These are phyloP conservation scores for Oreocharis arfaki DNA, from an alignment of 2,113 vertebrate species.

Conservation along the genomic window DNA sequence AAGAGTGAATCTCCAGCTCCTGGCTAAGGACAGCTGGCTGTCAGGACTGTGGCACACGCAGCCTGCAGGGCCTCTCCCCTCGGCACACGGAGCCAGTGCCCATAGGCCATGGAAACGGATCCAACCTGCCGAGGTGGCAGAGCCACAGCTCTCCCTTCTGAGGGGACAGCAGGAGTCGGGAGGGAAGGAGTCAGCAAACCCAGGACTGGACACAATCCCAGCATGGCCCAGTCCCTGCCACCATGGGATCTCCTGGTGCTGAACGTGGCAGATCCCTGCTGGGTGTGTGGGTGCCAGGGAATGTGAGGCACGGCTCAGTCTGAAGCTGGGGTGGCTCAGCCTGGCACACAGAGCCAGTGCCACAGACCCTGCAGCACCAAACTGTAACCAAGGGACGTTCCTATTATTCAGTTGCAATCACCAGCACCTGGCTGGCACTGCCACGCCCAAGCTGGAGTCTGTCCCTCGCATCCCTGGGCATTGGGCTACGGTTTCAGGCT, in stretches of 20 bases:
- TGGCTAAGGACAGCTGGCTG: not conserved
- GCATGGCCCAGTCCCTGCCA: not conserved
- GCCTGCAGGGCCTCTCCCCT: not conserved
- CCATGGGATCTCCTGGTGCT: accelerated
- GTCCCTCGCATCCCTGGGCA: not conserved
- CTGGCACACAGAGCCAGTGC: accelerated
- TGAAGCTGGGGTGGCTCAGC: not conserved
- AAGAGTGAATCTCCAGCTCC: not conserved
- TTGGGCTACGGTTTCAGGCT: not conserved
- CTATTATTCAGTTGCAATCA: not conserved
- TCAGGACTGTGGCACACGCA: accelerated
- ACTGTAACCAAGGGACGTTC: accelerated
- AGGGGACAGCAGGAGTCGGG: not conserved
- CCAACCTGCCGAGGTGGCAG: not conserved
- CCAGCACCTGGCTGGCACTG: not conserved
- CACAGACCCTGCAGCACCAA: not conserved
- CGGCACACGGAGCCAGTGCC: not conserved
- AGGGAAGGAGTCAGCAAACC: not conserved
- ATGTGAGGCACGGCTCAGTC: accelerated
- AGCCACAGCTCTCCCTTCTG: not conserved
- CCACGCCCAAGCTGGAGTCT: not conserved
- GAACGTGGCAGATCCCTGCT: accelerated
- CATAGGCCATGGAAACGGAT: not conserved
- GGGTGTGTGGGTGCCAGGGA: not conserved
- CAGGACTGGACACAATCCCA: not conserved